Percentiles rank a stretch among this genome's conserved stretches.
Conservation (phyloP, 2,113 vertebrate genomes). For the Antidorcas marsupialis region DNA sequence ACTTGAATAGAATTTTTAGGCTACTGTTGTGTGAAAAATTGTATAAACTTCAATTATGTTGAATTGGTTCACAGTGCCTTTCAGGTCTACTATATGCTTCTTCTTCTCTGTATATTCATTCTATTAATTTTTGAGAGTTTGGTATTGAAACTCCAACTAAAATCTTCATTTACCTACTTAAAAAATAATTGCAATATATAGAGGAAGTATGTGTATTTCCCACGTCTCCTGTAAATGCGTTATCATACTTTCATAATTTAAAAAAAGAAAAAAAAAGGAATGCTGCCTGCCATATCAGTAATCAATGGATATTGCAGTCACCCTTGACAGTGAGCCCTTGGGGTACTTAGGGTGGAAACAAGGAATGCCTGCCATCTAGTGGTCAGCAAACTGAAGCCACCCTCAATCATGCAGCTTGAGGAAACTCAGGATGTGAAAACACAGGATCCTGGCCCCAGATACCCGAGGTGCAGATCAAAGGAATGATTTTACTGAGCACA, state of each 20-base stretch:
- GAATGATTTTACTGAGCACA: not conserved
- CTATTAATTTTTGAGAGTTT: not conserved
- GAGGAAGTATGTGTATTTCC: not conserved
- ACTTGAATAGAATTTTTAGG: not conserved
- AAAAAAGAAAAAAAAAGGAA: not conserved
- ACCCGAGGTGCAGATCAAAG: not conserved
- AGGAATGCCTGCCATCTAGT: not conserved
- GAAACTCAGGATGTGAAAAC: not conserved
- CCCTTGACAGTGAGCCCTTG: not conserved
- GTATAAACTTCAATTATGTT: not conserved
- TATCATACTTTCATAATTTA: not conserved
- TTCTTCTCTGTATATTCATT: not conserved
- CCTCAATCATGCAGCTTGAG: too few relatives aligned
- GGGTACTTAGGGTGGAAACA: not conserved
- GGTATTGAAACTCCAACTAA: not conserved
- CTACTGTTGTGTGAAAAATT: not conserved
- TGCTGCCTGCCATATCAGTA: not conserved
- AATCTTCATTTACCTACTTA: not conserved
- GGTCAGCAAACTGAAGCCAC: not conserved
- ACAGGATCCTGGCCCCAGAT: not conserved
- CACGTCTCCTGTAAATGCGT: not conserved
- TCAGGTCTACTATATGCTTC: not conserved
- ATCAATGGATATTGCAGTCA: not conserved
- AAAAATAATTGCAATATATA: not conserved
- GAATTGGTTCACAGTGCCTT: not conserved